A percentile compares a stretch with the other conserved stretches of the same genome.
Evolutionary conservation across 2,113 vertebrate genomes (phyloP).

Genomic region (Heptranchias perlo): DNA sequence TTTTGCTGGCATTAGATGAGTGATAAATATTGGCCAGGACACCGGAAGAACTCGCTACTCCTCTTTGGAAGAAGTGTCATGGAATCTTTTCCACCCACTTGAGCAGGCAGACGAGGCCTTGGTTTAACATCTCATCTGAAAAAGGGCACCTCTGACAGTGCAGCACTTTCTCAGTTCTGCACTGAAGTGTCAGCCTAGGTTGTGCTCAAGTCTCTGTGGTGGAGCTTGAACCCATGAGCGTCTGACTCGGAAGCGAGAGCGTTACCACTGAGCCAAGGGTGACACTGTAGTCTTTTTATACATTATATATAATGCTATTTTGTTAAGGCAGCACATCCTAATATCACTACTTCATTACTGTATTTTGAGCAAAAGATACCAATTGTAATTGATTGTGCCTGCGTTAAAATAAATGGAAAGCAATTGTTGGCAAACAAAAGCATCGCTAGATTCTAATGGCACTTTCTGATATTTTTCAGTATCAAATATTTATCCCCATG

Average conservation of each 20-base stretch:
- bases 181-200: neutral
- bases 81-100: neutral
- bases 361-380: neutral
- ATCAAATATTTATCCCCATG: conserved; percentile 98
- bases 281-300: neutral
- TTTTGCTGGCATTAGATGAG: neutral
- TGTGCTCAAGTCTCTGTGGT: neutral
- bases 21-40: too few species aligned
- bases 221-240: neutral
- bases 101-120: neutral
- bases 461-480: conserved; percentile 59
- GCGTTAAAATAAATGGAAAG: neutral
- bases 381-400: neutral
- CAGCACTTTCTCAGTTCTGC: too few species aligned
- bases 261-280: neutral
- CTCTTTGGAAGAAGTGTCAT: neutral
- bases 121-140: neutral
- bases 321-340: neutral
- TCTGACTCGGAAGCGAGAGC: neutral
- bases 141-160: neutral
- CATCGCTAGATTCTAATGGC: neutral
- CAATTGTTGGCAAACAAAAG: neutral
- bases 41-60: neutral
- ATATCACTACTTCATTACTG: neutral
- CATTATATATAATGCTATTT: neutral